Percentiles rank a stretch among this genome's conserved stretches.
Conservation (phyloP, 1,140 invertebrate genomes). For the Acromyrmex heyeri region DNA sequence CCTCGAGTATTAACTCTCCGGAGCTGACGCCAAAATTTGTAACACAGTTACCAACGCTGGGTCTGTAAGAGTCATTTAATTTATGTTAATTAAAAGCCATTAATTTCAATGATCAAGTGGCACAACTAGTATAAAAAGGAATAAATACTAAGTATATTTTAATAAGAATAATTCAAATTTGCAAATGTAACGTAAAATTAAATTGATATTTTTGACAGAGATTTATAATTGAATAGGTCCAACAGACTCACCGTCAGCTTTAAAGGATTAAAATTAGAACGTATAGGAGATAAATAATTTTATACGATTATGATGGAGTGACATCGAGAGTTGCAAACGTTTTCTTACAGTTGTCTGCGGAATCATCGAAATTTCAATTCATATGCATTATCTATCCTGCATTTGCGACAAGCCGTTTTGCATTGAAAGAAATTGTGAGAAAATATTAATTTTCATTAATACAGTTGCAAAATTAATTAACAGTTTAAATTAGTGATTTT, state of each 20-base stretch:
- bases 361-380: slow-evolving; percentile 1
- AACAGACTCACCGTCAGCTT: no score
- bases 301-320: not conserved
- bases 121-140: no score
- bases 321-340: slow-evolving; percentile 11
- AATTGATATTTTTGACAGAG: no score
- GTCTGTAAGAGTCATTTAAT: no score
- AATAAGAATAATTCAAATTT: no score
- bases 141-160: no score
- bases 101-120: no score
- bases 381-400: not conserved
- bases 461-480: not conserved
- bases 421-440: not conserved
- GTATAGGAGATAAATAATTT: not conserved
- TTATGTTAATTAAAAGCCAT: no score
- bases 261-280: not conserved
- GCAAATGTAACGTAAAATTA: no score
- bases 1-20: not conserved
- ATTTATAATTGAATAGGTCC: no score
- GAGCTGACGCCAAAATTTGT: no score
- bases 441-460: not conserved
- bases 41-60: no score
- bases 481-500: not conserved
- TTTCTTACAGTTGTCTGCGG: not conserved
- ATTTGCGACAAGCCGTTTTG: not conserved